Base-by-base conservation (phyloP, 2,797 vertebrate genomes). In the Chrosomus eos region DNA sequence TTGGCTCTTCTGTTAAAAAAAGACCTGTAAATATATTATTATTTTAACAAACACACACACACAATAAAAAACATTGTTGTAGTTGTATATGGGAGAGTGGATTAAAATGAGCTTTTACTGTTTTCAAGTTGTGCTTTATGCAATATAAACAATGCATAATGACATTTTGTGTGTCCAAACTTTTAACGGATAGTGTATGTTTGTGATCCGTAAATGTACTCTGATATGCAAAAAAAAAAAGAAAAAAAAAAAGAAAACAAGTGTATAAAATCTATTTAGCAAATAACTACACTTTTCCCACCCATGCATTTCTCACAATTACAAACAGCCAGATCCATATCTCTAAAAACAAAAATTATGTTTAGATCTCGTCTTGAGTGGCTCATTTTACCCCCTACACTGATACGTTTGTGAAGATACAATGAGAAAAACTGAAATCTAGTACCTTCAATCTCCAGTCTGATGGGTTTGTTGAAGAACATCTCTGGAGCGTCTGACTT, bases 361-460 rank as follows among this genome's bases (percentile, higher is more conserved):
- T 62, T 28, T 26, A 62, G 13, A 62, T 62, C 11, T 62, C 13
- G 14, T 28, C 1, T 62, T 62, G 11, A 13, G 2, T 62, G 60
- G 13, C 60, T 62, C 26, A 62, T 62, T 28, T 48, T 48, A 48
- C 14, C 45, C 13, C 45, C 14, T 66, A 19, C 7, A 18, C 7
- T 18, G 7, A 33, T 1, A 40, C 3, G 4, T 36, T 3, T 11
- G 19, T 67, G 31, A 38, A 3, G 19, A 10, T 11, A 21, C 1
- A 0, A 31, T 28, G 23, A 18, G 6, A 9, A 62, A 48, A 48
- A 48, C 9, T 5, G 18, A 43, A 70, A 8, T 43, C 11, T n/a
- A 6, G 3, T 71, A 86, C 85, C 80, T 18, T 72, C 5, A 23
- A 72, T 62, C 66, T 73, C n/a, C 0, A 86, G 64, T 40, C 13